Percentiles rank a stretch among this genome's conserved stretches.
Evolutionary conservation across 2,888 invertebrate genomes (phyloP).

Genomic region (Rosalia funebris): DNA sequence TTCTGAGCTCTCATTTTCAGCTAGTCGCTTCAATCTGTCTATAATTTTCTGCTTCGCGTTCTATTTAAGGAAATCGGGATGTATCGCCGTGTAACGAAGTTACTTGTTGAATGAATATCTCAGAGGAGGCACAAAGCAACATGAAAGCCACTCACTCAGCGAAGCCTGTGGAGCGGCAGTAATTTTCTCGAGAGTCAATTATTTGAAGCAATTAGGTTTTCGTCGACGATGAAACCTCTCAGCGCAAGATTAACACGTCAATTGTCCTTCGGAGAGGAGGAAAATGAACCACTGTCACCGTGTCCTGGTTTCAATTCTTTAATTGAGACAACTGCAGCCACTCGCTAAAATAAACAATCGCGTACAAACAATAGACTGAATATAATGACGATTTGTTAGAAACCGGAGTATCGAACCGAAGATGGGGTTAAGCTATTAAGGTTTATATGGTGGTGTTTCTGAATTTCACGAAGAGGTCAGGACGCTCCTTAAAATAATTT

Average conservation of each 20-base stretch:
- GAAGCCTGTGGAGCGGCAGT: conserved; percentile 30
- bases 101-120: conserved; percentile 41
- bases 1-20: no score
- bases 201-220: conserved; percentile 40
- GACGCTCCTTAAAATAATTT: no score
- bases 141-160: conserved; percentile 16
- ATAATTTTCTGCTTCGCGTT: not conserved
- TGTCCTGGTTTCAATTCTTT: not conserved
- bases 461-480: no score
- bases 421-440: no score
- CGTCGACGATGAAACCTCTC: conserved; percentile 16
- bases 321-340: conserved; percentile 1
- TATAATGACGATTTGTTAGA: no score
- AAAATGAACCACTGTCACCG: conserved; percentile 12
- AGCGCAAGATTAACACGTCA: conserved; percentile 26
- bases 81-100: conserved; percentile 29
- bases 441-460: no score
- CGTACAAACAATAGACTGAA: no score
- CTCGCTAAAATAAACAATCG: no score
- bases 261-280: not conserved
- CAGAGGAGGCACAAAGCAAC: conserved; percentile 21
- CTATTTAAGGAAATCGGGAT: conserved; percentile 4
- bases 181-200: conserved; percentile 47
- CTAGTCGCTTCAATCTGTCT: not conserved
- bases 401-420: no score